Conservation (phyloP, 1,140 invertebrate genomes). For the Pteromalus puparum region DNA sequence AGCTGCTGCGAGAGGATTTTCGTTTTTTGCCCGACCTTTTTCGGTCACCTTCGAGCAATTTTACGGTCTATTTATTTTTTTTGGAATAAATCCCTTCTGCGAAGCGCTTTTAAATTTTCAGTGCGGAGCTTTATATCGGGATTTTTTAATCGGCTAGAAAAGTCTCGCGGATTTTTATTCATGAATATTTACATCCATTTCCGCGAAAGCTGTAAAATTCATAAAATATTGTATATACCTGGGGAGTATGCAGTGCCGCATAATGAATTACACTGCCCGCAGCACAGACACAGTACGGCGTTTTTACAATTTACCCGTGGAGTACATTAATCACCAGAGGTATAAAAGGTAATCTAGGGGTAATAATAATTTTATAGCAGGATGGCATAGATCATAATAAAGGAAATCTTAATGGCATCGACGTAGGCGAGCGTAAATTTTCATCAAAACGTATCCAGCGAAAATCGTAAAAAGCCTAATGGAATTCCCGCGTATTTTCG, state of each 20-base stretch:
- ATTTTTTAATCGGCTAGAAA: no score
- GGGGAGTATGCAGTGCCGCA: not conserved
- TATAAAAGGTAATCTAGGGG: slow-evolving; percentile 36
- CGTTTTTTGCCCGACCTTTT: not conserved
- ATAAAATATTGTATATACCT: not conserved
- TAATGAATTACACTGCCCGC: not conserved
- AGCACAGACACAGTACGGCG: not conserved
- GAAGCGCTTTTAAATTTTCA: no score
- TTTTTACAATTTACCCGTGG: slow-evolving; percentile 26
- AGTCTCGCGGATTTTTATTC: not conserved
- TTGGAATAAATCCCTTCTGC: no score
- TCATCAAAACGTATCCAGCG: slow-evolving; percentile 40
- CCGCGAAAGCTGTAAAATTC: not conserved
- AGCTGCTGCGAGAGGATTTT: not conserved
- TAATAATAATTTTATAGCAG: slow-evolving; percentile 47
- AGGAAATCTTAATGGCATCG: slow-evolving; percentile 42
- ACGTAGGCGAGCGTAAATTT: slow-evolving; percentile 33
- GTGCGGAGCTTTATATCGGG: no score
- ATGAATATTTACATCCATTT: not conserved
- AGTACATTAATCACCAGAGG: slow-evolving; percentile 39
- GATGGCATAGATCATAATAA: slow-evolving; percentile 39
- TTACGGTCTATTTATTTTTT: slow-evolving; percentile 15
- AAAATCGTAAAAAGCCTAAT: slow-evolving; percentile 41
- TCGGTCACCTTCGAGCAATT: not conserved
- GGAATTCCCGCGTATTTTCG: slow-evolving; percentile 15